Percentiles rank a stretch among this genome's conserved stretches.
phyloP scores from a whole-genome alignment of 1,140 invertebrate species.

The Mizuhopecten yessoensis region DNA sequence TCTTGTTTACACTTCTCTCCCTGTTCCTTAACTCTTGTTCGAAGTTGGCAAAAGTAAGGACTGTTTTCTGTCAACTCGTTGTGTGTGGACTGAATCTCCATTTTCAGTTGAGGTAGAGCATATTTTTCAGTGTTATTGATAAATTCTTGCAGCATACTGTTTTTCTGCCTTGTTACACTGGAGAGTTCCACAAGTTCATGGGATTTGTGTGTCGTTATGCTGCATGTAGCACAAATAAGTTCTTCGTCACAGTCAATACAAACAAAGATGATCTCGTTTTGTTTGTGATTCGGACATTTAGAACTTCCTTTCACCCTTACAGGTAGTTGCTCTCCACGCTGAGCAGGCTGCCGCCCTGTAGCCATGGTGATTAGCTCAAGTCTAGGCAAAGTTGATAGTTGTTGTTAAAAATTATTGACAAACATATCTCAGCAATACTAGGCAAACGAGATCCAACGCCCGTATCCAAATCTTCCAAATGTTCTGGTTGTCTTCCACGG shows the following conservation, averaged over 20 bases:
- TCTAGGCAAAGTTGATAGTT: not conserved
- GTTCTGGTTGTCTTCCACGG: no score
- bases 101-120: not conserved
- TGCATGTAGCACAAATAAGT: not conserved
- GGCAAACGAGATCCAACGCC: no score
- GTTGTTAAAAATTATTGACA: no score
- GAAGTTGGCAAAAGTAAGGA: not conserved
- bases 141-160: not conserved
- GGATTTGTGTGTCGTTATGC: not conserved
- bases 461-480: no score
- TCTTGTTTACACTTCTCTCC: not conserved
- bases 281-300: not conserved
- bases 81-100: not conserved
- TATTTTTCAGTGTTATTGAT: not conserved
- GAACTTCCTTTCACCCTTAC: not conserved
- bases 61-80: not conserved
- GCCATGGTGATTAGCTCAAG: not conserved
- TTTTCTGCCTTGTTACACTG: not conserved
- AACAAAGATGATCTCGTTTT: not conserved
- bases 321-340: not conserved
- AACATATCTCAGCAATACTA: no score
- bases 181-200: slow-evolving; percentile 23
- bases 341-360: not conserved
- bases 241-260: slow-evolving; percentile 8
- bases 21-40: not conserved